These are phyloP conservation scores for Phrynocephalus guinanensis DNA, from an alignment of 2,797 vertebrate species.

Conservation along the genomic window DNA sequence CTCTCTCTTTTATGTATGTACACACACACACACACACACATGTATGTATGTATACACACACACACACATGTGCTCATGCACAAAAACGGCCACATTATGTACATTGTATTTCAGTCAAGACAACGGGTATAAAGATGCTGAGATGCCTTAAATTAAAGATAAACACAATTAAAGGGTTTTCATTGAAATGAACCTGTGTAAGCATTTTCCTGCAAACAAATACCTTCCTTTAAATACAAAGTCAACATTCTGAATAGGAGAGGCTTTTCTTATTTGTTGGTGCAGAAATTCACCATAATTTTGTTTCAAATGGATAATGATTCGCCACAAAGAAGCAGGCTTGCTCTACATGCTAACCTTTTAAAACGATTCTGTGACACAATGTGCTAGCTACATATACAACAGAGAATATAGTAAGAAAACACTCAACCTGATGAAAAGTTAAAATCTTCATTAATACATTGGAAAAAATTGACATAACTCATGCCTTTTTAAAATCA, in stretches of 20 bases:
- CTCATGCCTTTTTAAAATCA: conserved; percentile 96
- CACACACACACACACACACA: not conserved
- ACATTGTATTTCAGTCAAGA: conserved; percentile 88
- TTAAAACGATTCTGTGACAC: conserved; percentile 93
- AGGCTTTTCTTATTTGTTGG: conserved; percentile 77
- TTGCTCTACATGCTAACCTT: conserved; percentile 93
- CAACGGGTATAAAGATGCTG: conserved; percentile 88
- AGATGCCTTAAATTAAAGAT: conserved; percentile 86
- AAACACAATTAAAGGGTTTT: conserved; percentile 93
- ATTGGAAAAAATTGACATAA: conserved; percentile 96
- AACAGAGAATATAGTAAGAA: conserved; percentile 91
- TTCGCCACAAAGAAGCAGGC: conserved; percentile 94
- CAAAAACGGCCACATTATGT: conserved; percentile 79
- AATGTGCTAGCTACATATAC: conserved; percentile 92
- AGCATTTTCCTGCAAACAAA: conserved; percentile 89
- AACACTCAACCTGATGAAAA: conserved; percentile 95
- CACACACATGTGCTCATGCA: not conserved
- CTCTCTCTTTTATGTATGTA: not conserved
- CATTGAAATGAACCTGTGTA: conserved; percentile 85
- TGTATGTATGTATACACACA: not conserved
- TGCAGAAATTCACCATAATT: conserved; percentile 92
- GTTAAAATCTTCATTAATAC: conserved; percentile 99
- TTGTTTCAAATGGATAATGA: conserved; percentile 89
- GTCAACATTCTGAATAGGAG: conserved; percentile 85
- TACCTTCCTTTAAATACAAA: conserved; percentile 85